phyloP scores from a whole-genome alignment of 2,113 vertebrate genomes.

The Naja naja region DNA sequence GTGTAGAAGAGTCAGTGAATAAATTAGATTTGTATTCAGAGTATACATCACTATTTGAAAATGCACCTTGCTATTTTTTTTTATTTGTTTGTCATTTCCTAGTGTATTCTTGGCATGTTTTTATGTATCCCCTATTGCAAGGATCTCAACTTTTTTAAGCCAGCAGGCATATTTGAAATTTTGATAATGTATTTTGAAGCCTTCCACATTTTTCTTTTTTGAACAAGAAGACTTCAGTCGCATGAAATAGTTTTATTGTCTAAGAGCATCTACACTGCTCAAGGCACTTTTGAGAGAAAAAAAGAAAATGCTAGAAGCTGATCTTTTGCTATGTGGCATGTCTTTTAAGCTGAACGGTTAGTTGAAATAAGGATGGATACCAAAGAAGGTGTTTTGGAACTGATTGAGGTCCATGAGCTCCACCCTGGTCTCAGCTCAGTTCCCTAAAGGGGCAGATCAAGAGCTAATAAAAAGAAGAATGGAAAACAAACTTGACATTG shows the following conservation, averaged over 20 bases:
- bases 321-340: neutral
- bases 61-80: neutral
- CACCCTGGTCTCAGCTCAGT: neutral
- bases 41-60: neutral
- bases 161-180: neutral
- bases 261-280: neutral
- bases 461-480: neutral
- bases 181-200: neutral
- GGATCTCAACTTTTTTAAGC: neutral
- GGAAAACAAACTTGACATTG: neutral
- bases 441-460: neutral
- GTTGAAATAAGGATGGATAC: neutral
- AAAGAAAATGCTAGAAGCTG: neutral
- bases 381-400: neutral
- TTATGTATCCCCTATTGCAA: neutral
- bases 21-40: neutral
- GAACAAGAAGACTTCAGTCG: neutral
- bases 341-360: neutral
- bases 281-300: neutral
- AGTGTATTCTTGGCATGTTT: neutral
- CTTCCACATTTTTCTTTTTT: neutral
- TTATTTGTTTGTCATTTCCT: neutral
- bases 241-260: neutral
- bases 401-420: neutral
- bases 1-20: neutral